Conservation (phyloP, 2,888 invertebrate genomes). For the Philhelius pedissequus region DNA sequence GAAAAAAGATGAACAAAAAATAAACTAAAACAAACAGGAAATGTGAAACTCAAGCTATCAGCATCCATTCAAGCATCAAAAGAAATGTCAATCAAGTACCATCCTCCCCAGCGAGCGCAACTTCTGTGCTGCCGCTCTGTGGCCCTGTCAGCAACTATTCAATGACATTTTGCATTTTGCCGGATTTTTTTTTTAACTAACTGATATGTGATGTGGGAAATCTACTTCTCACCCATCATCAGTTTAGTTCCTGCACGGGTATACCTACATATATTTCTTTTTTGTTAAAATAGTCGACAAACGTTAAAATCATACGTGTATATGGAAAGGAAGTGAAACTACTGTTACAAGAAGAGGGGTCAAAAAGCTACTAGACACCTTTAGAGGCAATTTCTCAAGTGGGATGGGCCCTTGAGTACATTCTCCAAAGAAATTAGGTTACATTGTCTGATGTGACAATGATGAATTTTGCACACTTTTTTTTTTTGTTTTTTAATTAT, state of each 20-base stretch:
- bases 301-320: constrained; percentile 30
- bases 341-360: constrained; percentile 41
- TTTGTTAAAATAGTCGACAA: constrained; percentile 22
- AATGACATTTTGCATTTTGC: constrained; percentile 59
- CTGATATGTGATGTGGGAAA: constrained; percentile 1
- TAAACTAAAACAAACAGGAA: constrained; percentile 50
- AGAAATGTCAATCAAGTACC: constrained; percentile 64
- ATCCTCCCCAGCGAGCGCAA: not conserved
- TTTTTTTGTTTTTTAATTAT: not conserved
- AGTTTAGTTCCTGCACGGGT: constrained; percentile 4
- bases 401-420: constrained; percentile 57
- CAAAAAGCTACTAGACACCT: constrained; percentile 65
- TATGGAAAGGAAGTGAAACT: constrained; percentile 52
- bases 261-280: not conserved
- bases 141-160: constrained; percentile 49
- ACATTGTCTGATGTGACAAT: constrained; percentile 45
- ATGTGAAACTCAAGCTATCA: constrained; percentile 54
- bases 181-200: constrained; percentile 27
- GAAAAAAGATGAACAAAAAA: constrained; percentile 2
- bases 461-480: constrained; percentile 37
- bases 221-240: constrained; percentile 26
- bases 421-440: constrained; percentile 49
- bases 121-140: constrained; percentile 4
- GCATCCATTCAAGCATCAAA: constrained; percentile 59
- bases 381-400: constrained; percentile 57